Conservation (phyloP, 2,113 vertebrate genomes). For the Synchiropus splendidus region DNA sequence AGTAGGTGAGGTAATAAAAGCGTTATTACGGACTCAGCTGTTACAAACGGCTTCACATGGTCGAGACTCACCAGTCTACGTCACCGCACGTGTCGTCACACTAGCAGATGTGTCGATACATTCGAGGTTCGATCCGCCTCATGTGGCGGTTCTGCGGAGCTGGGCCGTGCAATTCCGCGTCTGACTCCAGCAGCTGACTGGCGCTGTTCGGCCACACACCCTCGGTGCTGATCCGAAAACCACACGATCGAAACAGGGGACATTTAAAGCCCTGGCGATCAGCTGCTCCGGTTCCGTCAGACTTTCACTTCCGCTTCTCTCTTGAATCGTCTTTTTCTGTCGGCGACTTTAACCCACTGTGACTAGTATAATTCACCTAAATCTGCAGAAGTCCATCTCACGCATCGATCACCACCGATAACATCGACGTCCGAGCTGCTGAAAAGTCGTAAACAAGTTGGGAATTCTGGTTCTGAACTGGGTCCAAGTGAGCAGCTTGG, state of each 20-base stretch:
- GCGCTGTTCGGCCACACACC: slow-evolving; percentile 49
- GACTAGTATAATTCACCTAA: too few species aligned
- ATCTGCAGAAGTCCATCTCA: too few species aligned
- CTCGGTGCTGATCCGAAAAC: slow-evolving; percentile 28
- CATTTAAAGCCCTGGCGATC: not conserved
- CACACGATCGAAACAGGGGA: not conserved
- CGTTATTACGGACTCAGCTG: not conserved
- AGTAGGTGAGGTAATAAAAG: not conserved
- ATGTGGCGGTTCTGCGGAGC: not conserved
- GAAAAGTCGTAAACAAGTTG: too few species aligned
- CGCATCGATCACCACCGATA: too few species aligned
- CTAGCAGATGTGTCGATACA: too few species aligned
- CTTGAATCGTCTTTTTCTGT: too few species aligned
- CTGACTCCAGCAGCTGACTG: slow-evolving; percentile 31
- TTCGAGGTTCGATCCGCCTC: too few species aligned
- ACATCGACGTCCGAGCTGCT: too few species aligned
- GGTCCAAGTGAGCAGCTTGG: not conserved
- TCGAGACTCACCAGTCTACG: not conserved
- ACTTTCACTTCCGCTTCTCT: too few species aligned
- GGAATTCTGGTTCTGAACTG: too few species aligned
- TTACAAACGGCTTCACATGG: not conserved
- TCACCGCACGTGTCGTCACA: not conserved
- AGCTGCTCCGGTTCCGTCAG: too few species aligned
- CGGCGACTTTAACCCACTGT: too few species aligned
- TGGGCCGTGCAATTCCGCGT: slow-evolving; percentile 44